Evolutionary conservation across 1,140 invertebrate genomes (phyloP).

Genomic region (Monochamus saltuarius): DNA sequence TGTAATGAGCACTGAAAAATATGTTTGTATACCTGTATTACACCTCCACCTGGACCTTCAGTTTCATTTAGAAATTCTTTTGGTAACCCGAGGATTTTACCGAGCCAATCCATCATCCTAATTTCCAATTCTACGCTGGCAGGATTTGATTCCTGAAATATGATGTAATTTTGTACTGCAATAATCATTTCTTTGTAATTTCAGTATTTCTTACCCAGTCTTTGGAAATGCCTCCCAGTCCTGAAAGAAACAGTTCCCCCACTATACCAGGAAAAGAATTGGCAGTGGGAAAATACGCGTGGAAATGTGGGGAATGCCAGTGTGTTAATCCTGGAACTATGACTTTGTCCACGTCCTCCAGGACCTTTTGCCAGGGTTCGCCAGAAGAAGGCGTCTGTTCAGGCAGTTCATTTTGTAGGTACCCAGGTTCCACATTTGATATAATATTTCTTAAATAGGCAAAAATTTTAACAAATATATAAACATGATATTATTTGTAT

Average conservation of each 20-base stretch:
- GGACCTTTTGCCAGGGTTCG: conserved; percentile 77
- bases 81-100: conserved; percentile 83
- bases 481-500: no score
- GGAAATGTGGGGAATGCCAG: conserved; percentile 93
- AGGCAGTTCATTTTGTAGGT: conserved; percentile 73
- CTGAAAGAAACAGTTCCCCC: conserved; percentile 76
- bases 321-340: conserved; percentile 91
- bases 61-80: conserved; percentile 76
- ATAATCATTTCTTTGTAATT: background rate
- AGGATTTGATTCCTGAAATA: conserved; percentile 77
- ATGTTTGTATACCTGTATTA: conserved; percentile 85
- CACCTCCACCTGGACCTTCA: conserved; percentile 80
- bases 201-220: conserved; percentile 29
- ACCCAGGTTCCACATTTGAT: conserved; percentile 75
- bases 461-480: background rate
- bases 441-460: conserved; percentile 61
- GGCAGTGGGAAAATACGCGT: conserved; percentile 88
- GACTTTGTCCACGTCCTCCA: conserved; percentile 78
- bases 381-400: conserved; percentile 72
- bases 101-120: conserved; percentile 92
- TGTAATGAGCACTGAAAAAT: no score
- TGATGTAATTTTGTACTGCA: conserved; percentile 7
- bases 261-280: conserved; percentile 85
- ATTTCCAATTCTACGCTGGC: conserved; percentile 95
- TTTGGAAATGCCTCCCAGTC: conserved; percentile 30